Percentiles rank a stretch among this genome's conserved stretches.
Evolutionary conservation across 2,888 invertebrate genomes (phyloP).

Genomic region (Smittia sp.): DNA sequence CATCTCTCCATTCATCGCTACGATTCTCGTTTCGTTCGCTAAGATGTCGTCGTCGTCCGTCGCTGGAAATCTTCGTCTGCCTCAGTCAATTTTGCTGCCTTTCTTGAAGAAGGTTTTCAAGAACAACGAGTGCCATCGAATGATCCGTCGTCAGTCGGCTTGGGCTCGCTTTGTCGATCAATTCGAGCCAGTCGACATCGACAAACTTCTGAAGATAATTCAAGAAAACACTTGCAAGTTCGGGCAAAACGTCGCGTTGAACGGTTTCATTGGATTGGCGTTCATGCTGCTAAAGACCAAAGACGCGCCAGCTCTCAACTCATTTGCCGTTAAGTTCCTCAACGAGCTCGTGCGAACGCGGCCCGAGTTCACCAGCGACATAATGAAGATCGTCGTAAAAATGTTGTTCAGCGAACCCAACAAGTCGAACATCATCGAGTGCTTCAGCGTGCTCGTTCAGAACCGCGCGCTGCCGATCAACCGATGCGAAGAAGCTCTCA

Average conservation of each 20-base stretch:
- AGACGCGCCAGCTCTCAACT: not conserved
- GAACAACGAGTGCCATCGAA: slow-evolving; percentile 11
- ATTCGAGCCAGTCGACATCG: slow-evolving; percentile 1
- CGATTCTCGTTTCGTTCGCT: slow-evolving; percentile 15
- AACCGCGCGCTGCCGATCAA: slow-evolving; percentile 2
- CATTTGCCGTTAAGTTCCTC: slow-evolving; percentile 17
- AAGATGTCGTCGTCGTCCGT: slow-evolving; percentile 25
- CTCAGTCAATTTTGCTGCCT: slow-evolving; percentile 27
- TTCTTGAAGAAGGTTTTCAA: slow-evolving; percentile 31
- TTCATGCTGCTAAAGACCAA: slow-evolving; percentile 28
- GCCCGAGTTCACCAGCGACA: not conserved
- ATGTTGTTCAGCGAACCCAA: slow-evolving; percentile 25
- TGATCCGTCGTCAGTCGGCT: not conserved
- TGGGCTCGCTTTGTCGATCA: slow-evolving; percentile 16
- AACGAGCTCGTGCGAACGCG: not conserved
- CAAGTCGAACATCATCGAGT: slow-evolving; percentile 18
- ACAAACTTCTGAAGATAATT: not conserved
- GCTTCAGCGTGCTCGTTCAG: not conserved
- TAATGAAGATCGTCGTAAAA: slow-evolving; percentile 11
- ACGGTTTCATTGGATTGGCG: slow-evolving; percentile 20
- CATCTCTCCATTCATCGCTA: slow-evolving; percentile 9
- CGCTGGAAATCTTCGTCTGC: slow-evolving; percentile 17
- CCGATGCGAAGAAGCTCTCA: not conserved
- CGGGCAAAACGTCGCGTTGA: not conserved
- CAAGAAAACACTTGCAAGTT: slow-evolving; percentile 8